Conservation (phyloP, 1,140 invertebrate genomes). For the Camponotus pennsylvanicus region DNA sequence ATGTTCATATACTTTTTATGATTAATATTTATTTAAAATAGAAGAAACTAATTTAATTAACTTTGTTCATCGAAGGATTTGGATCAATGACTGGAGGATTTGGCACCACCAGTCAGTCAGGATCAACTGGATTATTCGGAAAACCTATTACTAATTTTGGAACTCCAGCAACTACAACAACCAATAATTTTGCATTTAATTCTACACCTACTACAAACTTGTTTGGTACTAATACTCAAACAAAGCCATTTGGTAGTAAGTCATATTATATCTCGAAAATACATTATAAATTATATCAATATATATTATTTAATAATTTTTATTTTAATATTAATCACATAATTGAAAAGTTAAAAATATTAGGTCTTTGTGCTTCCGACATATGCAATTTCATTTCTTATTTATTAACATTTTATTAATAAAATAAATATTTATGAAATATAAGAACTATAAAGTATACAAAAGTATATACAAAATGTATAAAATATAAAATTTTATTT, state of each 20-base stretch:
- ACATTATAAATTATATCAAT: neutral
- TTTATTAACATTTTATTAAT: neutral
- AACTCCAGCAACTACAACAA: conserved; percentile 86
- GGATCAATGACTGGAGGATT: conserved; percentile 87
- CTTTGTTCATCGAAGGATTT: conserved; percentile 79
- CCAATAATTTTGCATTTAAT: conserved; percentile 87
- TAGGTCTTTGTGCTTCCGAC: neutral
- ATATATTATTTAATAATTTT: too few relatives aligned
- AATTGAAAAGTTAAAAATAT: too few relatives aligned
- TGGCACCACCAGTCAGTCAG: conserved; percentile 83
- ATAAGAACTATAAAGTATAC: conserved; percentile 26
- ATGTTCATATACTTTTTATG: neutral
- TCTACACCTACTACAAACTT: conserved; percentile 84
- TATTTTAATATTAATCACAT: too few relatives aligned
- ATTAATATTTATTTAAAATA: conserved; percentile 27
- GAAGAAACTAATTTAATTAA: neutral
- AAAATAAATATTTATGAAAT: conserved; percentile 28
- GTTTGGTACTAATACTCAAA: conserved; percentile 83
- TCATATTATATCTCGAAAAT: conserved; percentile 46
- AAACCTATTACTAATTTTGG: conserved; percentile 86
- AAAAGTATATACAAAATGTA: neutral
- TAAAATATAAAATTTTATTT: conserved; percentile 49
- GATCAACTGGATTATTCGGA: conserved; percentile 84
- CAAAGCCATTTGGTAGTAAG: conserved; percentile 85
- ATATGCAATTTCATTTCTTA: neutral